Conservation (phyloP, 2,113 vertebrate species). For the Tychaedon coryphoeus region DNA sequence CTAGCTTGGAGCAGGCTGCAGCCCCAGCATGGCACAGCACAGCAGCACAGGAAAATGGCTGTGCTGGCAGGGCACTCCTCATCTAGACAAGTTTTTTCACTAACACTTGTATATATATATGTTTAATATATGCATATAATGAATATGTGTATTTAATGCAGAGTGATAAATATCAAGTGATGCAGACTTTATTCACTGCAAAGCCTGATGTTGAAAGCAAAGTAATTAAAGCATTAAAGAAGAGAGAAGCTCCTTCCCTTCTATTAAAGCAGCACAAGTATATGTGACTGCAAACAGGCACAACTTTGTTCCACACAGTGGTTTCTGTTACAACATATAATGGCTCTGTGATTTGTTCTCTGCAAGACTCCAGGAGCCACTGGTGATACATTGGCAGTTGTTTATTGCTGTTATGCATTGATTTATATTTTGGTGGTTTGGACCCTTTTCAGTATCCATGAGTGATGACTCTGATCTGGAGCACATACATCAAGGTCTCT, state of each 20-base stretch:
- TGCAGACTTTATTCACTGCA: neutral
- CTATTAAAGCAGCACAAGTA: neutral
- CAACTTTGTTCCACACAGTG: neutral
- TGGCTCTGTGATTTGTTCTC: neutral
- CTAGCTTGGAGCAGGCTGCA: neutral
- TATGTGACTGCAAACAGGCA: neutral
- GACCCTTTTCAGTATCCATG: neutral
- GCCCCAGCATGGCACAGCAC: neutral
- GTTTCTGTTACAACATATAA: neutral
- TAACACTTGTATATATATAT: neutral
- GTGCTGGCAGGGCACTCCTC: neutral
- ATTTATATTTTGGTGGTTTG: neutral
- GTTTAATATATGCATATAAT: neutral
- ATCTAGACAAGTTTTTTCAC: neutral
- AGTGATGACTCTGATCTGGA: neutral
- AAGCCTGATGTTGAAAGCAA: neutral
- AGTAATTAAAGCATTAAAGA: neutral
- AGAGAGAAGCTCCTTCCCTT: rapidly evolving
- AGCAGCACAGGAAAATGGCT: neutral
- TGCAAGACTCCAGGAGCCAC: neutral
- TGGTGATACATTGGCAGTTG: neutral
- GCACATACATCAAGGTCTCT: neutral
- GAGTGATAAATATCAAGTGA: neutral
- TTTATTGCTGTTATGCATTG: neutral
- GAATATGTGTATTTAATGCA: neutral